Conservation (phyloP, 2,113 vertebrate species). For the Scortum barcoo region DNA sequence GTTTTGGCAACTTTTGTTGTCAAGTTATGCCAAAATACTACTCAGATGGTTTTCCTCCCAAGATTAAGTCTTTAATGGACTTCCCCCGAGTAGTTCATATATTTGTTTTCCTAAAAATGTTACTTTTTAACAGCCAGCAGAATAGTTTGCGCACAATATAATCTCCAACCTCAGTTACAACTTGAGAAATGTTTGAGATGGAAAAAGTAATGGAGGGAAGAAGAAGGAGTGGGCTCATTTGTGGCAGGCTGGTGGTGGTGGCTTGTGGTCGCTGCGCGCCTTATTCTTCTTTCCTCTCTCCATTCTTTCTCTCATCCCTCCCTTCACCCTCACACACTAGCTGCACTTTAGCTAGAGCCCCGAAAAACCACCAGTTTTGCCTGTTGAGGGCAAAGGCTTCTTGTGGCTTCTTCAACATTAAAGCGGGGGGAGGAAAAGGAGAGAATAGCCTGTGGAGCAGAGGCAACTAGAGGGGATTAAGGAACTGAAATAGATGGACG, state of each 20-base stretch:
- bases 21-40: conserved; percentile 2
- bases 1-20: conserved; percentile 3
- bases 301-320: conserved; percentile 69
- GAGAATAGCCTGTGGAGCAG: conserved; percentile 25
- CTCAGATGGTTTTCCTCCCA: conserved; percentile 4
- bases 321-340: conserved; percentile 67
- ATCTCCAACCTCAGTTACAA: conserved; percentile 65
- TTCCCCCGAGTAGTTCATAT: conserved; percentile 11
- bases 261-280: conserved; percentile 74
- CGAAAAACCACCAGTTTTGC: conserved; percentile 70
- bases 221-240: conserved; percentile 77
- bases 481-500: conserved; percentile 59
- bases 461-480: conserved; percentile 46
- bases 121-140: conserved; percentile 55
- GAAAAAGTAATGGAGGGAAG: conserved; percentile 74
- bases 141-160: conserved; percentile 66
- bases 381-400: conserved; percentile 63
- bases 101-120: conserved; percentile 56
- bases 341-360: conserved; percentile 69
- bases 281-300: conserved; percentile 63
- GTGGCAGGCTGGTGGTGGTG: conserved; percentile 72
- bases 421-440: conserved; percentile 49
- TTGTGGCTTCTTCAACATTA: conserved; percentile 66
- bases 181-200: conserved; percentile 71
- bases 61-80: conserved; percentile 22